phyloP scores from a whole-genome alignment of 1,140 invertebrate genomes.

The Atta cephalotes region DNA sequence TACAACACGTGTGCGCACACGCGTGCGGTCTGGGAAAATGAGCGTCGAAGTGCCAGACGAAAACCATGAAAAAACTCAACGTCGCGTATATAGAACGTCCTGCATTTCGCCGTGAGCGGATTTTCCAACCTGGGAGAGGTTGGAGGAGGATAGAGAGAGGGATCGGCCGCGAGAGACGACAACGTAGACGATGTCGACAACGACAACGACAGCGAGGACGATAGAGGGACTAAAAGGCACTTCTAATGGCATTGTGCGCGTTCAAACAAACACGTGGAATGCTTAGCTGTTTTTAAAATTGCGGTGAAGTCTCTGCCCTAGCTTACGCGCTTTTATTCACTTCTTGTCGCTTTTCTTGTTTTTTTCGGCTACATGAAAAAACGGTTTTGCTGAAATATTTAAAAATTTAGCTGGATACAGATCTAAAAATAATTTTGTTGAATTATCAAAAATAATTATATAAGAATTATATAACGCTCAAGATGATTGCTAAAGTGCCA shows the following conservation, averaged over 20 bases:
- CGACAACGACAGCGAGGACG: conserved; percentile 57
- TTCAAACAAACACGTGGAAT: conserved; percentile 80
- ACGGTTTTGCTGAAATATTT: too few species aligned
- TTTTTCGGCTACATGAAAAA: not conserved
- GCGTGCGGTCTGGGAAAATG: conserved; percentile 53
- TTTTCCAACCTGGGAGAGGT: conserved; percentile 31
- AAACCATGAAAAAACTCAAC: conserved; percentile 54
- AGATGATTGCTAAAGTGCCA: too few species aligned
- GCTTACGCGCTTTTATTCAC: conserved; percentile 23
- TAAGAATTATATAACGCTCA: too few species aligned
- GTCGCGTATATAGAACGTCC: conserved; percentile 14
- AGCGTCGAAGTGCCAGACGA: conserved; percentile 55
- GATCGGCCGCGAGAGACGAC: conserved; percentile 39
- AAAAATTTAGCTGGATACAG: too few species aligned
- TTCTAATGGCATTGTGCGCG: conserved; percentile 79
- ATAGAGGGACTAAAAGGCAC: conserved; percentile 73
- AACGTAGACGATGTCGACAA: conserved; percentile 59
- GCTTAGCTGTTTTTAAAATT: conserved; percentile 79
- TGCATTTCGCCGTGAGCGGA: conserved; percentile 42
- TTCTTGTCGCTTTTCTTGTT: conserved; percentile 38
- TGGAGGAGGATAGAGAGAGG: not conserved
- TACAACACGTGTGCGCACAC: conserved; percentile 30
- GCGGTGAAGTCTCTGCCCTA: conserved; percentile 61
- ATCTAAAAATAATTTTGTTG: too few species aligned
- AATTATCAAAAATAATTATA: too few species aligned